Base-by-base conservation (phyloP, 2,888 invertebrate genomes). In the Portevinia maculata region DNA sequence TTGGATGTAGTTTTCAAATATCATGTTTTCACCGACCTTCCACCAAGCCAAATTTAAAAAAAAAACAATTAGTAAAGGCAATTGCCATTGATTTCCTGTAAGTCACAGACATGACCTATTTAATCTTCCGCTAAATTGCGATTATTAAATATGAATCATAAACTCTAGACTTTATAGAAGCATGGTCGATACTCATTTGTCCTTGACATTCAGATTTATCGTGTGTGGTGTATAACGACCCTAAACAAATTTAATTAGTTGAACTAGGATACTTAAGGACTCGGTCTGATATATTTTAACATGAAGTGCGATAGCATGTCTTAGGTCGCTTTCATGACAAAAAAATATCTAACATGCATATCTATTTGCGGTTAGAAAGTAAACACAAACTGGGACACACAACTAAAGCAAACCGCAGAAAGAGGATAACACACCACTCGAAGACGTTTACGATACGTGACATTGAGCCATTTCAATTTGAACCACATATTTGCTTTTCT, bases 211-310 rank as follows among this genome's bases (percentile, higher is more conserved):
- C 48, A 17, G 6, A n/a, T 6, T 1, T 13, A 19, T 5, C 6
- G 5, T 37, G 7, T 24, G 8, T 13, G 1, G 9, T 5, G 9
- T n/a, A 11, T 19, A 55, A 46, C 30, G 9, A 39, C 48, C 28
- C 37, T 55, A 32, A 34, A 7, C 32, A 55, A 44, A 15, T 64
- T 30, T 65, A 57, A 74, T 65, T 74, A 67, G 46, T n/a, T 62
- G 44, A 53, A 44, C 44, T 53, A 37, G 17, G 17, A 60, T 50
- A 60, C 60, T 73, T 46, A 11, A 53, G 57, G 37, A 48, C 69
- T 24, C n/a, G 6, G 24, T 62, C 55, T 48, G 24, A 50, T 48
- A 24, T 46, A n/a, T 37, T 21, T 15, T 24, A 60, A 24, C 46
- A 34, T 46, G 44, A 60, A 37, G 48, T 62, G 44, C 30, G 19